A percentile compares a stretch with the other conserved stretches of the same genome.
These are phyloP conservation scores for Diorhabda elongata DNA, from an alignment of 1,140 invertebrate genomes.

Conservation along the genomic window DNA sequence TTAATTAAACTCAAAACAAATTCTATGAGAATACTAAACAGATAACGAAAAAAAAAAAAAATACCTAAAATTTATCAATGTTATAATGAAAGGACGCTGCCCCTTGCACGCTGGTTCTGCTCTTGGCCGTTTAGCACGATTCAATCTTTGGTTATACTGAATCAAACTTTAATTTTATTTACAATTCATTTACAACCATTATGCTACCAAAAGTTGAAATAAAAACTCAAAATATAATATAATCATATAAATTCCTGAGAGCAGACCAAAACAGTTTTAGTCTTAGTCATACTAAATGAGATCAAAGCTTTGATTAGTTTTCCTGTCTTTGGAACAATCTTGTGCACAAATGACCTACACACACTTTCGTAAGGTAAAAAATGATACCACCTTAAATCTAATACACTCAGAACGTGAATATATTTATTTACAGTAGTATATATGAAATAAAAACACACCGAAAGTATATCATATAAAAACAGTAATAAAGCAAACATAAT, in stretches of 20 bases:
- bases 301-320: conserved; percentile 46
- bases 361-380: conserved; percentile 18
- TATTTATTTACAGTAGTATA: conserved; percentile 29
- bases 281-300: conserved; percentile 40
- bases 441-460: conserved; percentile 38
- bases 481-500: conserved; percentile 35
- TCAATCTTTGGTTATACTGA: conserved; percentile 45
- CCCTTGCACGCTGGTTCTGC: conserved; percentile 20
- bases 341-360: conserved; percentile 37
- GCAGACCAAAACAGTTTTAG: conserved; percentile 26
- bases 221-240: conserved; percentile 17
- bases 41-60: no score
- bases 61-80: no score
- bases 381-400: conserved; percentile 10
- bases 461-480: conserved; percentile 40
- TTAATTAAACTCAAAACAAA: no score
- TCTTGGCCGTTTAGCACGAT: conserved; percentile 36
- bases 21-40: no score
- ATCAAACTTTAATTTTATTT: conserved; percentile 38
- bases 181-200: conserved; percentile 26
- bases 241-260: conserved; percentile 45
- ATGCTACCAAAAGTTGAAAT: conserved; percentile 4
- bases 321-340: conserved; percentile 44
- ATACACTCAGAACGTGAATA: conserved; percentile 32
- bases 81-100: conserved; percentile 32